These are phyloP conservation scores for Ormyrus pomaceus DNA, from an alignment of 2,888 invertebrate species.

Conservation along the genomic window DNA sequence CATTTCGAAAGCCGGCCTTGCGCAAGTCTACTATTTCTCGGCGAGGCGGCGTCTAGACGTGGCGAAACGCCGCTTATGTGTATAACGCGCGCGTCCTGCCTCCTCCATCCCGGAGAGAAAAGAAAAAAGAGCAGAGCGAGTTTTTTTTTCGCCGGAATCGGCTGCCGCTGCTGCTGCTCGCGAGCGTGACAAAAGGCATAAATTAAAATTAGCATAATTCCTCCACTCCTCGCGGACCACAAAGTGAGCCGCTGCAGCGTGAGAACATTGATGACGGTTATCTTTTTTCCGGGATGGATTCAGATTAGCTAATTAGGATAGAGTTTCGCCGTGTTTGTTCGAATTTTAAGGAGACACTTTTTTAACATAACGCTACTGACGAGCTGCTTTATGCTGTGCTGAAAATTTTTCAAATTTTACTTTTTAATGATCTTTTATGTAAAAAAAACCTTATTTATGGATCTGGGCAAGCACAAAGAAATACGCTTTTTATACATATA, in stretches of 20 bases:
- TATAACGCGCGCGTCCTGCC: neutral
- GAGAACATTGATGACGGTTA: constrained; percentile 59
- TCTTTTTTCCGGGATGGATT: constrained; percentile 42
- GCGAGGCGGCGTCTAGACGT: neutral
- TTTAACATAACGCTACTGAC: neutral
- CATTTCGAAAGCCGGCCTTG: constrained; percentile 62
- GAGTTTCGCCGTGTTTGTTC: constrained; percentile 23
- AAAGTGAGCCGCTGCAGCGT: constrained; percentile 69
- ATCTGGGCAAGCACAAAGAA: too few species aligned
- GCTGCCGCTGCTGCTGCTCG: constrained; percentile 50
- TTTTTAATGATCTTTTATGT: too few species aligned
- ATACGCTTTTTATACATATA: too few species aligned
- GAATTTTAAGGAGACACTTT: constrained; percentile 7
- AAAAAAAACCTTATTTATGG: too few species aligned
- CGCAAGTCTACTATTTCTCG: too few species aligned
- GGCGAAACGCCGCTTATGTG: constrained; percentile 12
- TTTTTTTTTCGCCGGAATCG: constrained; percentile 6
- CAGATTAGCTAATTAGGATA: constrained; percentile 45
- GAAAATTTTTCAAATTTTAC: too few species aligned
- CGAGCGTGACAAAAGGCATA: constrained; percentile 63
- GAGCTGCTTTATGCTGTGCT: too few species aligned
- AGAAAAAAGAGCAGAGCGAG: neutral
- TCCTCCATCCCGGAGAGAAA: constrained; percentile 2
- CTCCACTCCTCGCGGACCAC: constrained; percentile 57
- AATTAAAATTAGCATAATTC: constrained; percentile 71